Base-by-base conservation (phyloP, 2,113 vertebrate genomes). In the Heliornis fulica region DNA sequence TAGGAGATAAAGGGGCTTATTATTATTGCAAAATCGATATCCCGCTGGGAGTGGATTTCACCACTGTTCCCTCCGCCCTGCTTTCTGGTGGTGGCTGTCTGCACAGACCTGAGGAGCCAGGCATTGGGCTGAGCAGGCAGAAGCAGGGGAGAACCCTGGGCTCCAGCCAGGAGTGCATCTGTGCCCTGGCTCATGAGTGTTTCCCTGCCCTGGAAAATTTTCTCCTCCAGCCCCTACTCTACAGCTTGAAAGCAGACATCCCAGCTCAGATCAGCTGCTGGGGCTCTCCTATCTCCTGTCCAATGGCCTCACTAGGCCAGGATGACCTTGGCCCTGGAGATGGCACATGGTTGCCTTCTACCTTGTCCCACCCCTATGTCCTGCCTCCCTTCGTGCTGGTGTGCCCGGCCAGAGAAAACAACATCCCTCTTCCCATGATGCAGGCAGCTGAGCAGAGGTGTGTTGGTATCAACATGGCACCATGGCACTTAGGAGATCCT, bases 1-100 rank as follows among this genome's bases (percentile, higher is more conserved):
- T 66, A n/a, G 25, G 56, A 89, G 51, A 78, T 90, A 84, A 95
- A 95, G 82, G 48, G 23, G 53, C 75, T 96, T 90, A 87, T 93
- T 90, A 87, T 93, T 95, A 83, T 72, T 91, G 25, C 79, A 50
- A 89, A 95, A 95, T 91, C 78, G 48, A 34, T 77, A 84, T 48
- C 64, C 89, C 54, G 40, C 72, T 5, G 4, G 13, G 34, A 45
- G 34, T 11, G 26, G 65, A 80, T 80, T 93, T 91, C 54, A n/a
- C 1, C 5, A 5, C 53, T 0, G 1, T 56, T 77, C 60, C 46
- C 60, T 4, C 6, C 31, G 43, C 38, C 41, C 40, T 86, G 63
- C 63, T 71, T 60, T 85, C 56, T 18, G 48, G 50, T 38, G 29
- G 31, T 9, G 2, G 40, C 29, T 5, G 6, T 5, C 38, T 66